Evolutionary conservation across 2,888 invertebrate genomes (phyloP).

Genomic region (Cantharis nigra): DNA sequence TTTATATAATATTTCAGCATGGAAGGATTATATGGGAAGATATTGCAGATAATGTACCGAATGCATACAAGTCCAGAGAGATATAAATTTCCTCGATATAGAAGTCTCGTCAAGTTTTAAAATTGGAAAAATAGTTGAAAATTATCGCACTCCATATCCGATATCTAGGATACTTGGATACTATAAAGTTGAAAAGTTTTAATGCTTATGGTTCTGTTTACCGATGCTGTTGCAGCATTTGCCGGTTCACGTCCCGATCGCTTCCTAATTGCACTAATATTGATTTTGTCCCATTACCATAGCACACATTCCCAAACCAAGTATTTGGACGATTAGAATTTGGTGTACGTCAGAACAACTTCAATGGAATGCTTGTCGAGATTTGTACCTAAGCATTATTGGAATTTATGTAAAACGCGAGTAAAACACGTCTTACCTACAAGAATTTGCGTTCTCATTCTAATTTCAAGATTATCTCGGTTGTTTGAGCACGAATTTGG

Average conservation of each 20-base stretch:
- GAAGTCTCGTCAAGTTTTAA: not conserved
- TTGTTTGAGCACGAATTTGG: conserved; percentile 6
- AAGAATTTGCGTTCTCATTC: conserved; percentile 8
- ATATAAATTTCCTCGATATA: not conserved
- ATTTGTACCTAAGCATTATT: conserved; percentile 15
- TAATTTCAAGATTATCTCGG: conserved; percentile 18
- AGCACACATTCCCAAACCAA: not conserved
- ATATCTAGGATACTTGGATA: not conserved
- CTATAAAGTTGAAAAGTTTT: not conserved
- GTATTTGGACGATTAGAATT: not conserved
- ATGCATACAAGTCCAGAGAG: not conserved
- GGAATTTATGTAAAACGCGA: conserved; percentile 8
- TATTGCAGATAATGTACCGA: not conserved
- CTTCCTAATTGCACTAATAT: not conserved
- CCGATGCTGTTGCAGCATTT: not conserved
- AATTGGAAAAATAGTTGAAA: not conserved
- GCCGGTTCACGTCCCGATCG: not conserved
- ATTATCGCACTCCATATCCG: not conserved
- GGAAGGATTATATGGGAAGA: not conserved
- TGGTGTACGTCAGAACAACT: not conserved
- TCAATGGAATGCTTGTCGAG: conserved; percentile 2
- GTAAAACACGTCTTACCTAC: conserved; percentile 11
- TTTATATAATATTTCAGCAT: not conserved
- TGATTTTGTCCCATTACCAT: not conserved
- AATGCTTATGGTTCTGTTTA: not conserved